A percentile compares a stretch with the other conserved stretches of the same genome.
phyloP scores from a whole-genome alignment of 2,888 invertebrate genomes.

The Leptura quadrifasciata region DNA sequence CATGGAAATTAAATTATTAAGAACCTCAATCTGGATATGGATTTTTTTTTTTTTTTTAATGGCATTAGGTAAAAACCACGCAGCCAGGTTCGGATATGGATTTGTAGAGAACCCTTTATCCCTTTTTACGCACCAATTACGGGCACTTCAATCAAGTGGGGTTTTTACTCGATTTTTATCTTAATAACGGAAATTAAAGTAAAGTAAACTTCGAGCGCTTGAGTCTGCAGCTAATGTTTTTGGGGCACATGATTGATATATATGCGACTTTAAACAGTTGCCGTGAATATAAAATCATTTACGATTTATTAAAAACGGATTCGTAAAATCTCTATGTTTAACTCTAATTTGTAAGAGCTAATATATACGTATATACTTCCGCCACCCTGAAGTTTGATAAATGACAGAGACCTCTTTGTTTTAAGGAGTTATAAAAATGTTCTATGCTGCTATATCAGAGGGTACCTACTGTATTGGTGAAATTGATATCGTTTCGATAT shows the following conservation, averaged over 20 bases:
- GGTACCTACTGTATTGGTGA: too few species aligned
- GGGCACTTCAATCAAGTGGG: background rate
- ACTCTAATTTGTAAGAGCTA: background rate
- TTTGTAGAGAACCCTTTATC: background rate
- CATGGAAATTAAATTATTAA: too few species aligned
- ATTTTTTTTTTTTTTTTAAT: too few species aligned
- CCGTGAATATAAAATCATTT: background rate
- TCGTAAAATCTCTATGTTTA: background rate
- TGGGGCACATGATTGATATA: background rate
- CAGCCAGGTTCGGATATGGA: too few species aligned
- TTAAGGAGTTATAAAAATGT: background rate
- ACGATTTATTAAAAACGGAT: background rate
- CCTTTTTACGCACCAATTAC: background rate
- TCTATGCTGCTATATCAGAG: background rate
- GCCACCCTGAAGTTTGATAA: background rate
- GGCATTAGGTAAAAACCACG: too few species aligned
- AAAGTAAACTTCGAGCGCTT: background rate
- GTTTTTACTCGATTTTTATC: constrained; percentile 1
- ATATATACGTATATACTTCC: background rate
- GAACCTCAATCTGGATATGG: too few species aligned
- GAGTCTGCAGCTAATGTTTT: background rate
- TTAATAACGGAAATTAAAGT: constrained; percentile 7
- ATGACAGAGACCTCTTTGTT: background rate
- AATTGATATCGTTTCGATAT: too few species aligned
- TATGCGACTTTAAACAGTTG: background rate